phyloP scores from a whole-genome alignment of 2,797 vertebrate species.

The Gallirallus australis region DNA sequence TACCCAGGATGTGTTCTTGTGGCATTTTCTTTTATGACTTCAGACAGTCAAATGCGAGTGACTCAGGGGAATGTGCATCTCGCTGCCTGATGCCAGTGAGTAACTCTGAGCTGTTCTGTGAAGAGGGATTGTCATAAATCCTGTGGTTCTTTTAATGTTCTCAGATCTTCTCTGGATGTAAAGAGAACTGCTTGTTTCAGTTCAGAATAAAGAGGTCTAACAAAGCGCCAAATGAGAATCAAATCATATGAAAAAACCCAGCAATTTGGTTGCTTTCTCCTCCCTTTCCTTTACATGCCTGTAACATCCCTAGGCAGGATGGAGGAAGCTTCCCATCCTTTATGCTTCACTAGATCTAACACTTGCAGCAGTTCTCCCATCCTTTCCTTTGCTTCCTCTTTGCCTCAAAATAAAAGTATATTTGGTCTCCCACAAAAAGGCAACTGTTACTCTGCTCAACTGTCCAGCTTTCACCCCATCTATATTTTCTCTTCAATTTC shows the following conservation, averaged over 20 bases:
- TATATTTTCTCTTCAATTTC: not conserved
- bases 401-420: not conserved
- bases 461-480: not conserved
- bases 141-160: not conserved
- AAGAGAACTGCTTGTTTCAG: not conserved
- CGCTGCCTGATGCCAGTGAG: not conserved
- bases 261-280: not conserved
- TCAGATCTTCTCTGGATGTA: not conserved
- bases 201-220: not conserved
- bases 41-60: not conserved
- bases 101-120: conserved; percentile 9
- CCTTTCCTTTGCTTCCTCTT: not conserved
- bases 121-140: not conserved
- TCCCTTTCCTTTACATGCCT: not conserved
- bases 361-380: not conserved
- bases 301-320: not conserved
- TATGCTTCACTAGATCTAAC: not conserved
- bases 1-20: not conserved
- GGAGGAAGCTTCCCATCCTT: not conserved
- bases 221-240: not conserved
- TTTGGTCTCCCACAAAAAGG: not conserved
- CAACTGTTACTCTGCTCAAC: not conserved
- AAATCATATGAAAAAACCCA: not conserved
- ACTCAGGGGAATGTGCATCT: not conserved
- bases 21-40: conserved; percentile 44